A percentile compares a stretch with the other conserved stretches of the same genome.
phyloP scores from a whole-genome alignment of 2,888 invertebrate species.

The Scrobipalpa atriplicella region DNA sequence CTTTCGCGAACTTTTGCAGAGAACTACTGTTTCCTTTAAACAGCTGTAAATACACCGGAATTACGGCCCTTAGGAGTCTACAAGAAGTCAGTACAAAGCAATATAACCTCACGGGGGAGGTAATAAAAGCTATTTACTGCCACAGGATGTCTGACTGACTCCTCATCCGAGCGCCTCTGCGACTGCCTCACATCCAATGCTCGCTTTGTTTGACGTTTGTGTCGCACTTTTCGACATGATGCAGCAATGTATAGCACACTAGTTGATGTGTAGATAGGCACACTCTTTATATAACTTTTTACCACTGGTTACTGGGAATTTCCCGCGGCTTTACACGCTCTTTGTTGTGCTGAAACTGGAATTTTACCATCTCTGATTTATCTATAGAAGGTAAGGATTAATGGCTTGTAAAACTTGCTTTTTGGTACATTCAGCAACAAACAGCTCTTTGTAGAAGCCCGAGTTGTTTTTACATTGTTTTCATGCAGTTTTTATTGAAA shows the following conservation, averaged over 20 bases:
- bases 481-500: not conserved
- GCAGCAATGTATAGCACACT: too few relatives aligned
- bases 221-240: too few relatives aligned
- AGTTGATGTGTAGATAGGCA: too few relatives aligned
- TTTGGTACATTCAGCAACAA: slow-evolving; percentile 5
- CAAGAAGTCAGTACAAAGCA: slow-evolving; percentile 28
- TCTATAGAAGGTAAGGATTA: not conserved
- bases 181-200: not conserved
- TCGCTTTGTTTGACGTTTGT: not conserved
- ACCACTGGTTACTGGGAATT: slow-evolving; percentile 6
- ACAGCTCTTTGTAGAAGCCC: not conserved
- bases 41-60: slow-evolving; percentile 32
- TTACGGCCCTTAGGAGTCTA: slow-evolving; percentile 27
- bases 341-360: slow-evolving; percentile 6
- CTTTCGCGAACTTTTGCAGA: slow-evolving; percentile 3
- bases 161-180: not conserved
- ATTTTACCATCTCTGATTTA: slow-evolving; percentile 13
- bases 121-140: slow-evolving; percentile 32
- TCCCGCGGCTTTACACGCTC: not conserved
- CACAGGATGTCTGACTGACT: slow-evolving; percentile 10
- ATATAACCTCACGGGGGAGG: slow-evolving; percentile 28
- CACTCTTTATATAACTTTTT: not conserved
- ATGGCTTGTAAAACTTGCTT: slow-evolving; percentile 9
- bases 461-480: not conserved
- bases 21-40: slow-evolving; percentile 23